Percentiles rank a stretch among this genome's conserved stretches.
Conservation (phyloP, 1,140 invertebrate species). For the Rhysida immarginata region DNA sequence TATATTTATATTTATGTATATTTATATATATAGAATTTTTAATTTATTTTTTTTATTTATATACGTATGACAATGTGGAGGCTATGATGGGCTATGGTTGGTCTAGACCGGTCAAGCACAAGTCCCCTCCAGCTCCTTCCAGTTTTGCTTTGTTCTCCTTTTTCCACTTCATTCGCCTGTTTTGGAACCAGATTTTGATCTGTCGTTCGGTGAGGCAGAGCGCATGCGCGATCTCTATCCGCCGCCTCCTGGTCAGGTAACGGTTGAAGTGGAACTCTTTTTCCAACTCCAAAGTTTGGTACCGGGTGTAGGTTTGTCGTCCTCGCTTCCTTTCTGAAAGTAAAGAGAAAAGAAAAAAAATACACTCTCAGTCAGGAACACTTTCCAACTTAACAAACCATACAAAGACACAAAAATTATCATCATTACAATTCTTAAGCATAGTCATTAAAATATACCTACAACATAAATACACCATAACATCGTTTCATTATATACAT, state of each 20-base stretch:
- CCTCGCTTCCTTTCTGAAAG: slow-evolving; percentile 24
- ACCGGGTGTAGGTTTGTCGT: slow-evolving; percentile 36
- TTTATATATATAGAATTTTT: not conserved
- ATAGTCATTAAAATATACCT: too few species aligned
- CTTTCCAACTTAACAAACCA: too few species aligned
- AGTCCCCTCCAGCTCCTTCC: slow-evolving; percentile 14
- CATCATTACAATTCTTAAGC: too few species aligned
- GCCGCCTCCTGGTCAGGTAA: slow-evolving; percentile 31
- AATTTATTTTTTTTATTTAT: not conserved
- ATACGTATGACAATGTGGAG: not conserved
- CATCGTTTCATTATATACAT: too few species aligned
- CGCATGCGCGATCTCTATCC: slow-evolving; percentile 37
- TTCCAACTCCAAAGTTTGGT: slow-evolving; percentile 35
- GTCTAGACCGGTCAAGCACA: slow-evolving; percentile 3
- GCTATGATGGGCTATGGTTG: slow-evolving; percentile 2
- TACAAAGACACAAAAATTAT: too few species aligned
- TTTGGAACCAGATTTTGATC: slow-evolving; percentile 37
- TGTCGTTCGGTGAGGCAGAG: slow-evolving; percentile 35
- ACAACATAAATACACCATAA: too few species aligned
- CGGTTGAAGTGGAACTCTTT: slow-evolving; percentile 38
- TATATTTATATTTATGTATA: too few species aligned
- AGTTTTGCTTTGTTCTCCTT: slow-evolving; percentile 26
- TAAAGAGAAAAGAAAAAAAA: slow-evolving; percentile 8
- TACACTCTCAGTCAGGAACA: too few species aligned
- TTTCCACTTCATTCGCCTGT: slow-evolving; percentile 36